A percentile compares a stretch with the other conserved stretches of the same genome.
phyloP scores from a whole-genome alignment of 2,888 invertebrate genomes.

The Pachymerium ferrugineum region DNA sequence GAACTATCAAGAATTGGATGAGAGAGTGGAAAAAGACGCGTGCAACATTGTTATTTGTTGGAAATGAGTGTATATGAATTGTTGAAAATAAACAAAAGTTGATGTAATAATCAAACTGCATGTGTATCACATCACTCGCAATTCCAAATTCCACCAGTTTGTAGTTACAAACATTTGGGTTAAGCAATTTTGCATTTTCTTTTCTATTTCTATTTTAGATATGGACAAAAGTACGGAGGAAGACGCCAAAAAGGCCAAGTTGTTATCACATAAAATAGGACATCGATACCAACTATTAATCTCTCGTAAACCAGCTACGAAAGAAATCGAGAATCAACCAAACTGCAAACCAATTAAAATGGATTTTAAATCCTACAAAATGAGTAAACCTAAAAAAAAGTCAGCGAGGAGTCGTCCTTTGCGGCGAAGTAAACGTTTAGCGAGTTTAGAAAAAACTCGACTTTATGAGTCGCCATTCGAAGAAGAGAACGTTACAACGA shows the following conservation, averaged over 20 bases:
- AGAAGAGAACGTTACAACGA: neutral
- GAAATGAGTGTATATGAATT: conserved; percentile 36
- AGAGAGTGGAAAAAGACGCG: conserved; percentile 75
- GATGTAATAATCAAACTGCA: too few species aligned
- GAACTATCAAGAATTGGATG: conserved; percentile 68
- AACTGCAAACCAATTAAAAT: neutral
- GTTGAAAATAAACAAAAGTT: too few species aligned
- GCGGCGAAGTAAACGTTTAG: neutral
- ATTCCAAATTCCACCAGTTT: too few species aligned
- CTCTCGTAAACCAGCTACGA: neutral
- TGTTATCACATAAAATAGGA: neutral
- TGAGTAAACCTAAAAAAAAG: neutral
- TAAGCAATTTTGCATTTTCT: too few species aligned
- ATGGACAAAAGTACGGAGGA: too few species aligned
- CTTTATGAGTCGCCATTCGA: neutral
- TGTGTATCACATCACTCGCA: too few species aligned
- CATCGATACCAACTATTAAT: neutral
- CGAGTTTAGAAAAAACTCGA: neutral
- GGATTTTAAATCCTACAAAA: neutral
- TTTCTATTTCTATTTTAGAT: too few species aligned
- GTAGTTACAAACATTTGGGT: too few species aligned
- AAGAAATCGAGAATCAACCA: too few species aligned
- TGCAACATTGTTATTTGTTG: conserved; percentile 68
- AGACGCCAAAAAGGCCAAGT: too few species aligned
- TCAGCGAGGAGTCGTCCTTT: neutral